Percentiles rank a stretch among this genome's conserved stretches.
Evolutionary conservation across 2,113 vertebrate species (phyloP).

Genomic region (Picathartes gymnocephalus): DNA sequence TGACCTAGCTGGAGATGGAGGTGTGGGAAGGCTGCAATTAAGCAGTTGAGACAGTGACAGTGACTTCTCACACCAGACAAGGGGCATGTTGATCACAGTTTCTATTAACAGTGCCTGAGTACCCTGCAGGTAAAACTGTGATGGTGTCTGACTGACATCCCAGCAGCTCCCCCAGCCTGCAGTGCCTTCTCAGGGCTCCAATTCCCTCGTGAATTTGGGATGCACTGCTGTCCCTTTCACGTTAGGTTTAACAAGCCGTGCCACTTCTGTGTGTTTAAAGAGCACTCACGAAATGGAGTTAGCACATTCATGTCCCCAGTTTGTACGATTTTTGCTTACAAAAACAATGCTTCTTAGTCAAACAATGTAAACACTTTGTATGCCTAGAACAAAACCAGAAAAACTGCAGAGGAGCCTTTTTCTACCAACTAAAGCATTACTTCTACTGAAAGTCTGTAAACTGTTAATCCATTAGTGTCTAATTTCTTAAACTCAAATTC

Average conservation of each 20-base stretch:
- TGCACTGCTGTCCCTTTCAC: neutral
- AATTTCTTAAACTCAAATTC: neutral
- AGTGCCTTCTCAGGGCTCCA: neutral
- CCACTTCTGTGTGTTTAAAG: neutral
- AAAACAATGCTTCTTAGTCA: neutral
- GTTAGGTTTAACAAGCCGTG: neutral
- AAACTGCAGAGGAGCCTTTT: neutral
- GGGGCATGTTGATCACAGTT: neutral
- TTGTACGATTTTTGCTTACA: neutral
- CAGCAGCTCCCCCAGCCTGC: neutral
- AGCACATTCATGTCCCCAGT: neutral
- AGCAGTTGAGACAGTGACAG: neutral
- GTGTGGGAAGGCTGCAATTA: neutral
- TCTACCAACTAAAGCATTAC: neutral
- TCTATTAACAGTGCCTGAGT: neutral
- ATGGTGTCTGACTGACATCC: neutral
- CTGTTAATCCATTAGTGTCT: neutral
- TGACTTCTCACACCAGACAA: neutral
- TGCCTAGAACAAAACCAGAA: neutral
- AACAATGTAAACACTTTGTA: neutral
- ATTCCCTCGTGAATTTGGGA: neutral
- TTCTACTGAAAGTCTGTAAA: neutral
- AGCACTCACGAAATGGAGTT: neutral
- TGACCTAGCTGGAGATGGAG: neutral
- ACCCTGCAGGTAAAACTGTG: neutral